Base-by-base conservation (phyloP, 2,113 vertebrate species). In the Dendropsophus ebraccatus region DNA sequence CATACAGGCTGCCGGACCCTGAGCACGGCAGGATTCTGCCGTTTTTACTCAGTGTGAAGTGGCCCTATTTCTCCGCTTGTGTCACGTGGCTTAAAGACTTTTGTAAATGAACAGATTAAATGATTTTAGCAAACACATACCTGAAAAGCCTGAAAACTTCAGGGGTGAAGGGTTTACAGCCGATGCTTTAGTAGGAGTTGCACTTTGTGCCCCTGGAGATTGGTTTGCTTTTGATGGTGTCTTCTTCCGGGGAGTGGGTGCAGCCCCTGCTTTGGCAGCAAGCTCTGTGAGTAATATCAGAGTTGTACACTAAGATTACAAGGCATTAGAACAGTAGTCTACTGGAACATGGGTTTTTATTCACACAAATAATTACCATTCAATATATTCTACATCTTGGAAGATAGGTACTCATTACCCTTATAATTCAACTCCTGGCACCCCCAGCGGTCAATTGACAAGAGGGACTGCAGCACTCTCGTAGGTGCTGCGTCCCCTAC, bases 121-220 rank as follows among this genome's bases (percentile, higher is more conserved):
- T 16, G 12, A 4, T 67, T 4, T 32, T 41, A 23, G 6, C 25
- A 58, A n/a, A 19, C 47, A 76, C 14, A 37, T 90, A 99, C 98
- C 97, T 81, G 95, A 94, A 90, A 99, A 99, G 62, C 98, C 97
- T 73, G 98, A 99, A 91, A 99, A 99, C 88, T 99, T 99, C 87
- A 97, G 96, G 3, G 97, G 96, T 0, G 96, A 96, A 8, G 96
- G 96, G 83, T 67, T 86, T 7, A 92, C 85, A 0, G 92, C 91
- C 84, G 93, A 90, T 0, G 92, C 88, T 88, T 94, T 93, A 70
- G 89, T 50, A 37, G 96, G 95, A 17, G 93, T 89, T 9, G 92
- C 91, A 30, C 96, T 72, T 14, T 95, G 94, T 45, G 94, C 93
- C 0, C 92, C 91, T 69, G 94, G 88, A 76, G 96, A 97, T 88